Percentiles rank a stretch among this genome's conserved stretches.
Conservation (phyloP, 2,113 vertebrate species). For the Pelobates fuscus region DNA sequence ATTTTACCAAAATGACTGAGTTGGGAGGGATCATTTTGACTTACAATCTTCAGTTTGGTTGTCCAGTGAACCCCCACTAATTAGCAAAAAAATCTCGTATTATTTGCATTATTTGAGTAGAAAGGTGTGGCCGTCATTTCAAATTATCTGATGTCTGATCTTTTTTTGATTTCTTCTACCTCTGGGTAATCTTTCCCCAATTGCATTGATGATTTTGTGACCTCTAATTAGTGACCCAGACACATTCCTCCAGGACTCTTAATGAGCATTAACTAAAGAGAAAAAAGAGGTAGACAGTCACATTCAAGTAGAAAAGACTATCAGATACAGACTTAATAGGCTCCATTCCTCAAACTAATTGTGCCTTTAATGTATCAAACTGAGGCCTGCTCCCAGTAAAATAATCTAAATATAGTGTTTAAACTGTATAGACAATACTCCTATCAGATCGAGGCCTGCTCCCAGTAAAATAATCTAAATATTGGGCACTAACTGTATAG, state of each 20-base stretch:
- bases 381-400: background rate
- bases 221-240: conserved; percentile 11
- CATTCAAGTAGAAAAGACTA: background rate
- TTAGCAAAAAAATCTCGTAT: too few relatives aligned
- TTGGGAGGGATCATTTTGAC: too few relatives aligned
- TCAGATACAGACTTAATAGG: background rate
- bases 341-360: background rate
- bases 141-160: conserved; percentile 10
- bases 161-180: background rate
- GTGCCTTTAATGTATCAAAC: conserved; percentile 11
- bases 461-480: too few relatives aligned
- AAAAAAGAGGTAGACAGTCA: background rate
- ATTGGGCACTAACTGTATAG: too few relatives aligned
- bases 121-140: conserved; percentile 1
- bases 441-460: too few relatives aligned
- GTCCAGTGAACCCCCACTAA: too few relatives aligned
- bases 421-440: too few relatives aligned
- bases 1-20: too few relatives aligned
- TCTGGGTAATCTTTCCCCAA: conserved; percentile 2
- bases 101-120: background rate
- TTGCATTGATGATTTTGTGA: conserved; percentile 11
- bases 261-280: background rate
- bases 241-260: background rate
- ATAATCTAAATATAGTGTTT: too few relatives aligned
- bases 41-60: too few relatives aligned